Percentiles rank a stretch among this genome's conserved stretches.
Conservation (phyloP, 2,797 vertebrate species). For the Harpagifer antarcticus region DNA sequence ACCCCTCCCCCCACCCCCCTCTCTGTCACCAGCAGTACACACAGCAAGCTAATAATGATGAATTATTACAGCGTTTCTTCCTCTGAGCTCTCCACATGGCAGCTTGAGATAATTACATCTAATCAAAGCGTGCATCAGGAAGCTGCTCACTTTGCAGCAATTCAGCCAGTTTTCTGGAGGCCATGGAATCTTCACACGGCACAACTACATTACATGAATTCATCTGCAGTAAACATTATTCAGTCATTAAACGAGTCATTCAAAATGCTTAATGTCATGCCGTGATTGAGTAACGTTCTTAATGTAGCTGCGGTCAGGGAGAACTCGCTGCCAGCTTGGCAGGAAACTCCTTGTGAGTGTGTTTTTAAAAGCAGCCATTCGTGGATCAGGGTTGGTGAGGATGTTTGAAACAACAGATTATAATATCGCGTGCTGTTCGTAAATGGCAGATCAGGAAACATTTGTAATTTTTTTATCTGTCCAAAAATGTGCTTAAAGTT, state of each 20-base stretch:
- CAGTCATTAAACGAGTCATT: slow-evolving; percentile 6
- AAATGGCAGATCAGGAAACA: neutral
- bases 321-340: neutral
- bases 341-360: neutral
- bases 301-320: neutral
- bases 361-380: neutral
- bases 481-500: neutral
- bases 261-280: slow-evolving; percentile 8
- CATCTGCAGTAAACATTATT: slow-evolving; percentile 24
- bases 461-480: neutral
- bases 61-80: slow-evolving; percentile 31
- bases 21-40: slow-evolving; percentile 25
- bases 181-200: slow-evolving; percentile 14
- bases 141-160: neutral
- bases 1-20: slow-evolving; percentile 7
- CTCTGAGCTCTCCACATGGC: slow-evolving; percentile 11
- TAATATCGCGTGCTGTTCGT: neutral
- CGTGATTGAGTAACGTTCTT: slow-evolving; percentile 4
- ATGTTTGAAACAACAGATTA: too few relatives aligned
- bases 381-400: too few relatives aligned
- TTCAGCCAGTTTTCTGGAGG: slow-evolving; percentile 9
- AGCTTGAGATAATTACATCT: slow-evolving; percentile 39
- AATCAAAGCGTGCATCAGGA: slow-evolving; percentile 37
- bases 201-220: slow-evolving; percentile 8
- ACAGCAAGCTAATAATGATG: slow-evolving; percentile 36